These are phyloP conservation scores for Blastomussa wellsi DNA, from an alignment of 92 coral and sea anemone species.

Conservation along the genomic window DNA sequence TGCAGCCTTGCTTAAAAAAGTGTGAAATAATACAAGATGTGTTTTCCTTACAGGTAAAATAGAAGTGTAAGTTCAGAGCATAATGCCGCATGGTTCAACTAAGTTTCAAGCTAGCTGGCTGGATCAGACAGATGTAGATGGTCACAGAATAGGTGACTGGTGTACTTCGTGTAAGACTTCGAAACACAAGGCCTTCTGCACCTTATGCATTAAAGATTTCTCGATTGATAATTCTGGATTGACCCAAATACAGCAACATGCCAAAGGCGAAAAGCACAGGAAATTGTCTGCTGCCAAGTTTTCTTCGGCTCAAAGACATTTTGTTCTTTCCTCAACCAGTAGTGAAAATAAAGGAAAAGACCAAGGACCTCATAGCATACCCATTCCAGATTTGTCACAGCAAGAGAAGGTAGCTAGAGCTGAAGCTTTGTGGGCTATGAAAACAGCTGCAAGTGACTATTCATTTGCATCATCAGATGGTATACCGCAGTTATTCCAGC, in stretches of 20 bases:
- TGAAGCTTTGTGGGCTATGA: slow-evolving; percentile 35
- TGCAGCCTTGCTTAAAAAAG: too few species aligned
- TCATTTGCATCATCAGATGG: slow-evolving; percentile 45
- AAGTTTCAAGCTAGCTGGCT: too few species aligned
- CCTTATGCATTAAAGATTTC: too few species aligned
- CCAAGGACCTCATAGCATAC: slow-evolving; percentile 19
- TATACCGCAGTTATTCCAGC: slow-evolving; percentile 59
- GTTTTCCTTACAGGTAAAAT: too few species aligned
- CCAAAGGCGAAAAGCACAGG: slow-evolving; percentile 48
- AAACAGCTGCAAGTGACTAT: slow-evolving; percentile 44
- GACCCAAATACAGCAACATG: slow-evolving; percentile 61
- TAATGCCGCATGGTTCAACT: too few species aligned
- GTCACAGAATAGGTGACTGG: too few species aligned
- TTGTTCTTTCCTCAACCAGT: slow-evolving; percentile 30
- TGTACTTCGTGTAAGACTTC: too few species aligned
- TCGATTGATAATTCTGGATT: too few species aligned
- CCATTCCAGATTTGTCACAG: slow-evolving; percentile 32
- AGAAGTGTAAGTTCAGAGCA: too few species aligned
- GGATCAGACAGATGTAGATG: too few species aligned
- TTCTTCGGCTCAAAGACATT: slow-evolving; percentile 45
- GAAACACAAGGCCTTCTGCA: too few species aligned
- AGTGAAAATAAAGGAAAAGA: slow-evolving; percentile 19
- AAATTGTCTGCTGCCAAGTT: slow-evolving; percentile 33
- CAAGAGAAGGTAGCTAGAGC: slow-evolving; percentile 31
- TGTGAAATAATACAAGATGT: too few species aligned